Evolutionary conservation across 2,797 vertebrate species (phyloP).

Genomic region (Gallinago nigripennis): DNA sequence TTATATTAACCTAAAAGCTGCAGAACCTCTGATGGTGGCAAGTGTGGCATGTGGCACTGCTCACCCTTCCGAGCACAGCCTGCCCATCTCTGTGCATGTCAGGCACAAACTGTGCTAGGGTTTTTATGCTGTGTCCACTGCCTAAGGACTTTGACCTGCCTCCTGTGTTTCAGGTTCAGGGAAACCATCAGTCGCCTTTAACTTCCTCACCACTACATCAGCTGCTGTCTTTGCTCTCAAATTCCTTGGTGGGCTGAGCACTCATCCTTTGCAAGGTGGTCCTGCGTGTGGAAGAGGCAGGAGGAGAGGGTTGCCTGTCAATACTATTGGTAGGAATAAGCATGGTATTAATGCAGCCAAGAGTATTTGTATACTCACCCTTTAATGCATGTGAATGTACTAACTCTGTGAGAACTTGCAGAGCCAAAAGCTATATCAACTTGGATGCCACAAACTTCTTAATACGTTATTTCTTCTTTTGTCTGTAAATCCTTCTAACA

Average conservation of each 20-base stretch:
- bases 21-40: not conserved
- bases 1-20: not conserved
- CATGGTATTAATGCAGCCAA: not conserved
- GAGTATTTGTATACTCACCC: not conserved
- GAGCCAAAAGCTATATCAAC: not conserved
- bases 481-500: not conserved
- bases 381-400: not conserved
- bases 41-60: not conserved
- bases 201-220: not conserved
- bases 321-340: not conserved
- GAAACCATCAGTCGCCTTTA: not conserved
- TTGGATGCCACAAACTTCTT: not conserved
- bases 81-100: fast-evolving
- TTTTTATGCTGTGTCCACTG: not conserved
- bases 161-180: not conserved
- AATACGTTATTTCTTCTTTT: not conserved
- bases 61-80: not conserved
- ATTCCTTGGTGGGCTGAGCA: not conserved
- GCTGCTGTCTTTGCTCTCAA: not conserved
- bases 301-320: not conserved
- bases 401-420: not conserved
- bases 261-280: not conserved
- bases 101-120: not conserved
- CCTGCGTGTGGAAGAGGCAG: not conserved
- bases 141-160: not conserved